Evolutionary conservation across 2,888 invertebrate genomes (phyloP), one percentile per base, ranked within the genome.

Genomic region (Bugulina stolonifera): DNA sequence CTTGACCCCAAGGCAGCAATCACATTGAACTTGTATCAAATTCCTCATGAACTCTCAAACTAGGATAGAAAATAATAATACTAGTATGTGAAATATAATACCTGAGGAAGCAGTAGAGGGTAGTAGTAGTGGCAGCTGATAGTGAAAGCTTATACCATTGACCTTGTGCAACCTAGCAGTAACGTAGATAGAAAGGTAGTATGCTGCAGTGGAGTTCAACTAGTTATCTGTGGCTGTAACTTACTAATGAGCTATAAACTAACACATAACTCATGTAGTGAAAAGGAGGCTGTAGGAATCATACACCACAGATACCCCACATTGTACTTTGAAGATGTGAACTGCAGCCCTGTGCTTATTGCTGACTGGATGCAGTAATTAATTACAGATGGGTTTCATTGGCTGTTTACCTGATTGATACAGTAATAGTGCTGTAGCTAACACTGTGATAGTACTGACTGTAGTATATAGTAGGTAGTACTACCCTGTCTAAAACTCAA

Each of bases 81-180:
- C 10, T 14, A 64, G 64, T 25, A 27, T 14, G 27, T 64, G 64
- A 64, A 64, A 64, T 27, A 64, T 64, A 64, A 64, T 27, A 64
- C 64, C 64, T 64, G 43, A 43, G 43, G 18, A n/a, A n/a, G n/a
- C n/a, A n/a, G n/a, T n/a, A n/a, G n/a, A 64, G 25, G 10, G 3
- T n/a, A 27, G 29, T 64, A 64, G 10, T 32, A 64, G 64, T 32
- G 64, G 27, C 25, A 64, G 64, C 2, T 27, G 22, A 27, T 14
- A 64, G 43, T 5, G 27, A 32, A 64, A 64, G 32, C 27, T 27
- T 64, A 64, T 32, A 64, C 64, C 64, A 32, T 32, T 64, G 64
- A 64, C 64, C 64, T 64, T 32, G 29, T 27, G 64, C 64, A 32
- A 43, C 18, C 10, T 43, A 18, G 43, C 43, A 43, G 43, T 18